These are phyloP conservation scores for Antedon mediterranea DNA, from an alignment of 53 echinoderm and acorn worm species.

Conservation along the genomic window DNA sequence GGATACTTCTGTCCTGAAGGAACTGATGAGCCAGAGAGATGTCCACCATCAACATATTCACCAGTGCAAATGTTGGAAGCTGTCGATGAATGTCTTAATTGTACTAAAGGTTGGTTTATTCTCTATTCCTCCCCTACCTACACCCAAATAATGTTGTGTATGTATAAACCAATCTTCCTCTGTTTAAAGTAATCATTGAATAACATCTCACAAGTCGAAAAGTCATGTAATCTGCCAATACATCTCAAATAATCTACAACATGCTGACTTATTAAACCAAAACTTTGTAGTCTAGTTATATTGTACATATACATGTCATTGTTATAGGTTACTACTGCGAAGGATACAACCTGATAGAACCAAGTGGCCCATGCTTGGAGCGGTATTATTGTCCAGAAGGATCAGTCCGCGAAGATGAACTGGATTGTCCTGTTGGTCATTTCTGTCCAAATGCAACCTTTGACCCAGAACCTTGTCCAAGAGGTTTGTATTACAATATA, in stretches of 20 bases:
- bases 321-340: constrained; percentile 61
- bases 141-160: no score
- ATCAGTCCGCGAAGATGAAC: constrained; percentile 46
- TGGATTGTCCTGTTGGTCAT: constrained; percentile 66
- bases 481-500: constrained; percentile 21
- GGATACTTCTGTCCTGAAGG: constrained; percentile 76
- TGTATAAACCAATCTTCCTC: no score
- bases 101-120: constrained; percentile 47
- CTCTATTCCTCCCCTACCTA: no score
- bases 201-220: no score
- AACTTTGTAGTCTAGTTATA: no score
- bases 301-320: not conserved
- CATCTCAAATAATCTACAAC: no score
- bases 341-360: constrained; percentile 39
- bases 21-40: constrained; percentile 60
- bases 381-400: constrained; percentile 90
- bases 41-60: constrained; percentile 79
- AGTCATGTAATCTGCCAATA: no score
- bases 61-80: constrained; percentile 25
- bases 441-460: constrained; percentile 93
- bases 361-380: constrained; percentile 46
- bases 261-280: no score
- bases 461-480: constrained; percentile 84
- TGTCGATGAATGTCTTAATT: constrained; percentile 44
- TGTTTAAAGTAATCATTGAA: no score